phyloP scores from a whole-genome alignment of 92 coral and sea anemone genomes.

The Epizoanthus illoricatus region DNA sequence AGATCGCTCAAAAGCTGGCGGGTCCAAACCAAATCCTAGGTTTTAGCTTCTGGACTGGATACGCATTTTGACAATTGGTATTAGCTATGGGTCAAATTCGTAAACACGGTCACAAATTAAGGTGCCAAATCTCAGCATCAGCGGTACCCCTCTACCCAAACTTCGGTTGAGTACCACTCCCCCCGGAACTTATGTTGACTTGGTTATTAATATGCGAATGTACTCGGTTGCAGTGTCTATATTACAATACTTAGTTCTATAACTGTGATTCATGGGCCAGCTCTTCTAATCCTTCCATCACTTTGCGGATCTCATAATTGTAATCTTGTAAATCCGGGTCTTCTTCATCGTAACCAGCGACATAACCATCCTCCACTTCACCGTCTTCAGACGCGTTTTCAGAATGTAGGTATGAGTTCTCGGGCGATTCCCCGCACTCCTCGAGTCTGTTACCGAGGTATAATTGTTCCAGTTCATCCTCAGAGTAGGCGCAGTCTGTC shows the following conservation, averaged over 20 bases:
- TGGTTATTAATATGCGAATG: neutral
- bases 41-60: no score
- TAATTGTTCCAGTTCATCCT: slow-evolving; percentile 80
- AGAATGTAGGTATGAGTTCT: slow-evolving; percentile 81
- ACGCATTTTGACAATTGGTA: no score
- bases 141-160: no score
- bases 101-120: no score
- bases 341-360: slow-evolving; percentile 29
- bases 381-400: slow-evolving; percentile 81
- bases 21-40: no score
- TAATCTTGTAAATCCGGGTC: slow-evolving; percentile 48
- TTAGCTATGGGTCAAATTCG: no score
- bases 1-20: no score
- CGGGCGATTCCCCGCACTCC: slow-evolving; percentile 90
- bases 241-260: slow-evolving; percentile 40
- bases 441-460: slow-evolving; percentile 91
- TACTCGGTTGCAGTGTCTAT: neutral
- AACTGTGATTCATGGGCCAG: slow-evolving; percentile 76
- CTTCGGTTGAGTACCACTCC: no score
- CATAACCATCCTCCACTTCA: slow-evolving; percentile 44
- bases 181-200: no score
- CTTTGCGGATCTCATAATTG: slow-evolving; percentile 66
- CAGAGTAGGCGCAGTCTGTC: slow-evolving; percentile 77
- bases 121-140: no score
- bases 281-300: slow-evolving; percentile 80